A percentile compares a stretch with the other conserved stretches of the same genome.
These are phyloP conservation scores for Gouania willdenowi DNA, from an alignment of 2,797 vertebrate genomes.

Conservation along the genomic window DNA sequence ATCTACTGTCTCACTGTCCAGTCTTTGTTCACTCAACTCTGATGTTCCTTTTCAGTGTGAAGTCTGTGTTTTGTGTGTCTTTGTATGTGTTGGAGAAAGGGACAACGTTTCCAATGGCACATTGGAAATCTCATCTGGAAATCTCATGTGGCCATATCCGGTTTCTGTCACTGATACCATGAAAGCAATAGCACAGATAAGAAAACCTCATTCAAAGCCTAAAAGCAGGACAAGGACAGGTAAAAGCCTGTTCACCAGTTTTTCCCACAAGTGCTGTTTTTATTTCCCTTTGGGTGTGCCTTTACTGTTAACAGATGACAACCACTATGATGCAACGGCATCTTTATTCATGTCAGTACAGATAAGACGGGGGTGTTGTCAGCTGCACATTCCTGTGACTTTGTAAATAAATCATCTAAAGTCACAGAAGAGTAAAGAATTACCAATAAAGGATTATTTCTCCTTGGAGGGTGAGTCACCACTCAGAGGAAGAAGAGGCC, in stretches of 20 bases:
- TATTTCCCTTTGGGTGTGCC: slow-evolving; percentile 46
- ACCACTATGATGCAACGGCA: slow-evolving; percentile 54
- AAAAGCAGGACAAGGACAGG: slow-evolving; percentile 42
- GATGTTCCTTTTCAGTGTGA: slow-evolving; percentile 29
- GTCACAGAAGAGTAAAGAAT: slow-evolving; percentile 45
- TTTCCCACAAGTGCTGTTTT: slow-evolving; percentile 41
- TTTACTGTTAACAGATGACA: slow-evolving; percentile 46
- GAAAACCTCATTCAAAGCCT: slow-evolving; percentile 53
- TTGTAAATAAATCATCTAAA: slow-evolving; percentile 67
- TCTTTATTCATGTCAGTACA: slow-evolving; percentile 51
- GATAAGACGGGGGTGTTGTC: slow-evolving; percentile 54
- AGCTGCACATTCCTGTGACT: slow-evolving; percentile 38
- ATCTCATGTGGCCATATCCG: slow-evolving; percentile 45
- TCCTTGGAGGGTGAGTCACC: slow-evolving; percentile 51
- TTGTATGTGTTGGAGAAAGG: slow-evolving; percentile 24
- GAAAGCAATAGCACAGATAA: slow-evolving; percentile 53
- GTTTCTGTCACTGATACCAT: slow-evolving; percentile 57
- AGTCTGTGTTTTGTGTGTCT: slow-evolving; percentile 10
- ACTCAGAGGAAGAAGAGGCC: slow-evolving; percentile 43
- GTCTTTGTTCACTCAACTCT: slow-evolving; percentile 22
- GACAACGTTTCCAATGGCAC: slow-evolving; percentile 43
- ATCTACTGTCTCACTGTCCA: slow-evolving; percentile 8
- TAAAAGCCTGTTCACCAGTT: slow-evolving; percentile 33
- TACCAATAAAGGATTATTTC: slow-evolving; percentile 46
- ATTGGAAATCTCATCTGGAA: slow-evolving; percentile 45